These are phyloP conservation scores for Centropus bengalensis DNA, from an alignment of 2,113 vertebrate species.

Conservation along the genomic window DNA sequence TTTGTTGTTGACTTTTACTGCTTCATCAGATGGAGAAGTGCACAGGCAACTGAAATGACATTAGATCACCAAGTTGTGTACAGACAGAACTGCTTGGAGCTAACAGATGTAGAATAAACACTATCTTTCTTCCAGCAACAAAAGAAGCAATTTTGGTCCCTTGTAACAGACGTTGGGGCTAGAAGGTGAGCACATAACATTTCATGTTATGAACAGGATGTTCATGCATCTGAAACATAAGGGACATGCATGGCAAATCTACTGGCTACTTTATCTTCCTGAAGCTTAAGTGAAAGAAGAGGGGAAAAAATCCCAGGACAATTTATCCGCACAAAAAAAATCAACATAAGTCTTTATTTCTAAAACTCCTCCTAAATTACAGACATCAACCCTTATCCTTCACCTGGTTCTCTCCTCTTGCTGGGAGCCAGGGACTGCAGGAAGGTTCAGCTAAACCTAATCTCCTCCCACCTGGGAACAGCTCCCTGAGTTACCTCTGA, in stretches of 20 bases:
- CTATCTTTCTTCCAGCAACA: neutral
- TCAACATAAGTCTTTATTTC: neutral
- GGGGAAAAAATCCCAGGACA: neutral
- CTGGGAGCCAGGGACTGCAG: neutral
- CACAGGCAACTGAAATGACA: neutral
- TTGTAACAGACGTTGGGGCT: neutral
- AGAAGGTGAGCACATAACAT: neutral
- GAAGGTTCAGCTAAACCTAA: neutral
- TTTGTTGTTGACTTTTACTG: neutral
- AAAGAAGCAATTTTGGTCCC: neutral
- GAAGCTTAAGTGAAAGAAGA: neutral
- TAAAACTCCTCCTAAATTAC: neutral
- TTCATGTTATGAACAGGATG: neutral
- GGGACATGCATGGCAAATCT: neutral
- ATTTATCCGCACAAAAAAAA: neutral
- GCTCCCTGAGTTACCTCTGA: neutral
- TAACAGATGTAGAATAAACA: neutral
- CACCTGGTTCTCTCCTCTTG: neutral
- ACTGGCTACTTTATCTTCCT: neutral
- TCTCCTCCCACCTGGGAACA: neutral
- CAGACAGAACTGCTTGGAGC: neutral
- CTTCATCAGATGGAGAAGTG: neutral
- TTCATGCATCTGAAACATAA: neutral
- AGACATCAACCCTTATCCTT: neutral
- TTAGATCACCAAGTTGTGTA: neutral